A percentile compares a stretch with the other conserved stretches of the same genome.
phyloP scores from a whole-genome alignment of 2,113 vertebrate species.

The Sturnus vulgaris region DNA sequence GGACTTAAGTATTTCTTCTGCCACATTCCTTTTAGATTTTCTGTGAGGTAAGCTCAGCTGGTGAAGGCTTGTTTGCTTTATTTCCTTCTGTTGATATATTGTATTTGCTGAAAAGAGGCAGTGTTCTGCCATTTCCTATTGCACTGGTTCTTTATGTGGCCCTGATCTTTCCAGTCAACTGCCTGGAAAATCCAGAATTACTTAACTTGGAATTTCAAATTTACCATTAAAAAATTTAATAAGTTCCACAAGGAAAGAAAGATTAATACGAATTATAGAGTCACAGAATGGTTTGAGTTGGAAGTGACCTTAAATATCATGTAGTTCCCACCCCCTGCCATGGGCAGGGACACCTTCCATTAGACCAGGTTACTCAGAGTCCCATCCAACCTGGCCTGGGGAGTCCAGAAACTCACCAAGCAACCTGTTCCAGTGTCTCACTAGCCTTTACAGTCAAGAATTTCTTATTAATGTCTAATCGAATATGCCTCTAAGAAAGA shows the following conservation, averaged over 20 bases:
- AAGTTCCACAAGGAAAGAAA: neutral
- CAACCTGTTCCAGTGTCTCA: neutral
- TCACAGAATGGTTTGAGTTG: neutral
- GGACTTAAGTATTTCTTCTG: accelerated
- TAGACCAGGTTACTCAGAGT: neutral
- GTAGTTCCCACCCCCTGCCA: neutral
- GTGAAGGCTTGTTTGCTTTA: neutral
- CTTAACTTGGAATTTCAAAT: neutral
- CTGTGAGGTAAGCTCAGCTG: neutral
- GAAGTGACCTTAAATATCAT: neutral
- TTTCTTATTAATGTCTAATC: neutral
- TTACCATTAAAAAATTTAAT: neutral
- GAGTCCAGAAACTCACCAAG: neutral
- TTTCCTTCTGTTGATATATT: neutral
- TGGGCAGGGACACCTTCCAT: neutral
- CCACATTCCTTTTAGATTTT: neutral
- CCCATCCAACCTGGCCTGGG: too few species aligned
- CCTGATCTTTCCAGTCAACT: neutral
- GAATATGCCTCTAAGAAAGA: neutral
- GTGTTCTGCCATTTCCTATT: neutral
- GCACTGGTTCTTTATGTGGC: neutral
- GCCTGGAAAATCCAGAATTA: neutral
- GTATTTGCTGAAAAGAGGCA: neutral
- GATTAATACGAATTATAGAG: neutral
- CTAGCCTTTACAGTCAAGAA: neutral